A percentile compares a stretch with the other conserved stretches of the same genome.
These are phyloP conservation scores for Artemisiospiza belli DNA, from an alignment of 2,113 vertebrate species.

Conservation along the genomic window DNA sequence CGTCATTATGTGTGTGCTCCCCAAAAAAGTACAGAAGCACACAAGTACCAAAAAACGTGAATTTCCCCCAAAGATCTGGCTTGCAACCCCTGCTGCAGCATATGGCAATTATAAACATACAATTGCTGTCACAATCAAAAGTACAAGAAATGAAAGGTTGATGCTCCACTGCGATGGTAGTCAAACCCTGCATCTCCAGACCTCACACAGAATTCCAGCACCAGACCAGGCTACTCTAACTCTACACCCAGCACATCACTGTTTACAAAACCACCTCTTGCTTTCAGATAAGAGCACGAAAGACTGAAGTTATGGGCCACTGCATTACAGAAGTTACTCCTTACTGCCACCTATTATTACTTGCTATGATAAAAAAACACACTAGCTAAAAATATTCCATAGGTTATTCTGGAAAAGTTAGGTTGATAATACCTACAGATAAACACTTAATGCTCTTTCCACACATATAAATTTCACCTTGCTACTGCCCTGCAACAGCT, in stretches of 20 bases:
- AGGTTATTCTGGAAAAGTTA: neutral
- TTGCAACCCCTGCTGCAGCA: neutral
- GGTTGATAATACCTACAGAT: neutral
- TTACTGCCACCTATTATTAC: neutral
- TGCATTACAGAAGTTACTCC: neutral
- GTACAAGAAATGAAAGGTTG: neutral
- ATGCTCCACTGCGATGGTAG: neutral
- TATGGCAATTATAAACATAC: neutral
- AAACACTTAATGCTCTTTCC: neutral
- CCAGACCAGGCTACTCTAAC: neutral
- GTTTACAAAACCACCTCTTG: neutral
- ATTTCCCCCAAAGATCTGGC: neutral
- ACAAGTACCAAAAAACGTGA: neutral
- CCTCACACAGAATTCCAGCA: neutral
- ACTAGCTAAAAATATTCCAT: neutral
- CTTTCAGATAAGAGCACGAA: neutral
- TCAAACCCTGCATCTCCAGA: neutral
- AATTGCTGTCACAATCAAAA: neutral
- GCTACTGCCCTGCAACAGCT: neutral
- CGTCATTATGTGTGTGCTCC: fast-evolving
- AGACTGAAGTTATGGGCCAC: neutral
- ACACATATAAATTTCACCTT: neutral
- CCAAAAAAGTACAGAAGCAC: neutral
- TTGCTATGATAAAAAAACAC: neutral
- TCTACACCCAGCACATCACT: neutral